phyloP scores from a whole-genome alignment of 2,888 invertebrate genomes.

The Stenotaenia linearis region DNA sequence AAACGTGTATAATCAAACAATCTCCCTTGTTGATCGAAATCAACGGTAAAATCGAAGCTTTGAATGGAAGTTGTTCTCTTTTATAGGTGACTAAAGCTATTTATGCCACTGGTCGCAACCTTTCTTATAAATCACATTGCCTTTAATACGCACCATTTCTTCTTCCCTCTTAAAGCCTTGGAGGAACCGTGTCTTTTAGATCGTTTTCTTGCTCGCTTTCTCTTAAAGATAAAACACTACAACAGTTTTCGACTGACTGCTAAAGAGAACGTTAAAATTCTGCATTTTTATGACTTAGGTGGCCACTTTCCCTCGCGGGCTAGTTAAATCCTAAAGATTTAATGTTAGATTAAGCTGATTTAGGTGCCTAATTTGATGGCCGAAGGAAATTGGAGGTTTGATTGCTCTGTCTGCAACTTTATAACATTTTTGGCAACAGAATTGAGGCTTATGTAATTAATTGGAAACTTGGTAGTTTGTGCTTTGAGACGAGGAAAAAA shows the following conservation, averaged over 20 bases:
- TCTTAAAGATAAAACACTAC: not conserved
- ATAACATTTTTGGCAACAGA: constrained; percentile 8
- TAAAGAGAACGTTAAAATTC: not conserved
- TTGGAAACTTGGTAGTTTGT: constrained; percentile 12
- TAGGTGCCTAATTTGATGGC: not conserved
- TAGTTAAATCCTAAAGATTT: not conserved
- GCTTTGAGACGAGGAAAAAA: not conserved
- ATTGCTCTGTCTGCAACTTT: not conserved
- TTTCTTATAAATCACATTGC: not conserved
- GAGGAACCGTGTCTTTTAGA: not conserved
- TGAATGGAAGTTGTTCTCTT: not conserved
- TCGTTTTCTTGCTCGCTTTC: too few relatives aligned
- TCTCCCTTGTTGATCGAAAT: not conserved
- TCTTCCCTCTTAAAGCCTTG: not conserved
- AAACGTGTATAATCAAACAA: not conserved
- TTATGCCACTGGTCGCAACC: constrained; percentile 16
- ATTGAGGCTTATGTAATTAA: constrained; percentile 5
- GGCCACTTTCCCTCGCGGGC: not conserved
- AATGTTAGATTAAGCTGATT: not conserved
- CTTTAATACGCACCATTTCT: not conserved
- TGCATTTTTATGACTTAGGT: not conserved
- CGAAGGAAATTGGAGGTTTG: not conserved
- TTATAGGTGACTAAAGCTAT: not conserved
- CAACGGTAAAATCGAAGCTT: not conserved
- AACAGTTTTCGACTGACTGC: not conserved